These are phyloP conservation scores for Xenopus borealis DNA, from an alignment of 2,113 vertebrate genomes.

Conservation along the genomic window DNA sequence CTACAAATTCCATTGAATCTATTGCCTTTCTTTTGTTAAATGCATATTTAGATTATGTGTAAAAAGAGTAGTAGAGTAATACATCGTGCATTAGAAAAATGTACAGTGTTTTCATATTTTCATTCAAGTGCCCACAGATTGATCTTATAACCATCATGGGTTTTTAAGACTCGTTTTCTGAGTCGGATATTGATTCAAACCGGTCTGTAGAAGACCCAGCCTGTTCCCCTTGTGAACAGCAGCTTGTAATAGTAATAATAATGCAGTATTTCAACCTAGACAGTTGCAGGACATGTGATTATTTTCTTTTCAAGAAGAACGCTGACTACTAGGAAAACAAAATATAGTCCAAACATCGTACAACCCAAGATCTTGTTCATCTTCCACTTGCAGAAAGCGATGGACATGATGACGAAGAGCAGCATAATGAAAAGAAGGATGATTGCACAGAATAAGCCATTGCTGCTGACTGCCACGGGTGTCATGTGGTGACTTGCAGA, in stretches of 20 bases:
- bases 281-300: constrained; percentile 80
- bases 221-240: neutral
- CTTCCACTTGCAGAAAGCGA: constrained; percentile 90
- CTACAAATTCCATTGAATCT: constrained; percentile 11
- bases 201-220: constrained; percentile 1
- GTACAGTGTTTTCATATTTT: constrained; percentile 31
- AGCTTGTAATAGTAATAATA: neutral
- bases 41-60: constrained; percentile 33
- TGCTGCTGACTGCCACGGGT: constrained; percentile 86
- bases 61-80: constrained; percentile 32
- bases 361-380: constrained; percentile 94
- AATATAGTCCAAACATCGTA: constrained; percentile 91
- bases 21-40: constrained; percentile 21
- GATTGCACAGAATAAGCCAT: constrained; percentile 92
- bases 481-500: constrained; percentile 65
- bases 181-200: constrained; percentile 3
- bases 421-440: constrained; percentile 97
- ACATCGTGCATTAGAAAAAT: constrained; percentile 37
- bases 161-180: neutral
- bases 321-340: constrained; percentile 89
- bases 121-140: constrained; percentile 5
- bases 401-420: constrained; percentile 91
- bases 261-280: constrained; percentile 64
- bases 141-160: constrained; percentile 5
- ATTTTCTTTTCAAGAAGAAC: constrained; percentile 88